Evolutionary conservation across 1,140 invertebrate species (phyloP).

Genomic region (Uloborus diversus): DNA sequence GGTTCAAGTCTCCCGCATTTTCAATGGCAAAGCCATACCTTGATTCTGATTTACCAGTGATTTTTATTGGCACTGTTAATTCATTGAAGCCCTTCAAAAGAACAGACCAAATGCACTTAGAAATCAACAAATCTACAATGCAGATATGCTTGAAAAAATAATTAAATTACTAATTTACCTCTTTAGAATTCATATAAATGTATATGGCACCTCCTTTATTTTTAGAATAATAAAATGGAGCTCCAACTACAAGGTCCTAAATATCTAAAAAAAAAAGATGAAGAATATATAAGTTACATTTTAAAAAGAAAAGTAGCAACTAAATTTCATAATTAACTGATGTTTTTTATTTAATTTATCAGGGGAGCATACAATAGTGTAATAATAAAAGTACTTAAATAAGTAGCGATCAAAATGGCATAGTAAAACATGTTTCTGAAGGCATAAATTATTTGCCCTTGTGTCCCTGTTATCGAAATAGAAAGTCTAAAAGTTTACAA

Average conservation of each 20-base stretch:
- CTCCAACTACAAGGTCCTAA: conserved; percentile 88
- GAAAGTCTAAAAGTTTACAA: no score
- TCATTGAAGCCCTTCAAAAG: conserved; percentile 18
- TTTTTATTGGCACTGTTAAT: conserved; percentile 59
- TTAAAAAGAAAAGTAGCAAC: not conserved
- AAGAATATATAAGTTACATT: not conserved
- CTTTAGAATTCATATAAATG: conserved; percentile 76
- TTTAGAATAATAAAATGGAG: conserved; percentile 90
- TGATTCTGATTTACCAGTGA: conserved; percentile 78
- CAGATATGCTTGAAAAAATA: not conserved
- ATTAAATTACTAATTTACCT: not conserved
- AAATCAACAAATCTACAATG: not conserved
- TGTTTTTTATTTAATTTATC: not conserved
- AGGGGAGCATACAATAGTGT: not conserved
- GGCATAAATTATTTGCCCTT: no score
- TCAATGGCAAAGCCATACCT: conserved; percentile 87
- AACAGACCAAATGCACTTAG: not conserved
- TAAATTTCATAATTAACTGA: not conserved
- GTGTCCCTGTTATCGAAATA: no score
- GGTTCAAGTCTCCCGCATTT: conserved; percentile 89
- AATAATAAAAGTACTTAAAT: not conserved
- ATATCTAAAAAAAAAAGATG: conserved; percentile 70
- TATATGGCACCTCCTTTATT: conserved; percentile 89
- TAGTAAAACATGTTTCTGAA: no score
- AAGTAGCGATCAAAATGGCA: not conserved